Conservation (phyloP, 2,888 invertebrate genomes). For the Tinea trinotella region DNA sequence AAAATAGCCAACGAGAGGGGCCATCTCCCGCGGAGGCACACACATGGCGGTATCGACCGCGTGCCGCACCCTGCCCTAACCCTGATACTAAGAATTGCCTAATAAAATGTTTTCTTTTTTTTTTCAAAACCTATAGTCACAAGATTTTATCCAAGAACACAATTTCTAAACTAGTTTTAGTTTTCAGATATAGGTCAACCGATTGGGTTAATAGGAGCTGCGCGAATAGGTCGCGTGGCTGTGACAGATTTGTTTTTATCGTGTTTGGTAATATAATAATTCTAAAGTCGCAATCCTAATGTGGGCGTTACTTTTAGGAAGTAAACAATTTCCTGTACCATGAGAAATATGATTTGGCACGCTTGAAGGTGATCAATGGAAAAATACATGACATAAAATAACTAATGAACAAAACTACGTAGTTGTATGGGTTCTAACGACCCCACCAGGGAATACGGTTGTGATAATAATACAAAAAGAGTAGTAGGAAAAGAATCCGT, state of each 20-base stretch:
- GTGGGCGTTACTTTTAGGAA: background rate
- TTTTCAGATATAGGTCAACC: background rate
- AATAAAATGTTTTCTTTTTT: constrained; percentile 8
- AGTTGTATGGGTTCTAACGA: background rate
- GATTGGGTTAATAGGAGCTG: background rate
- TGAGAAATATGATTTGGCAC: too few species aligned
- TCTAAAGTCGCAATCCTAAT: background rate
- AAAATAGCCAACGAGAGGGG: constrained; percentile 65
- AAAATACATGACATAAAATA: background rate
- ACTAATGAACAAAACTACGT: background rate
- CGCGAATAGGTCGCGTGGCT: background rate
- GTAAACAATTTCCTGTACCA: background rate
- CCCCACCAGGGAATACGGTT: background rate
- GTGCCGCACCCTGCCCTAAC: constrained; percentile 19
- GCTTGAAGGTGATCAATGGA: too few species aligned
- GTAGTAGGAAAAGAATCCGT: background rate
- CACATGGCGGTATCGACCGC: constrained; percentile 66
- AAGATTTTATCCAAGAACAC: background rate
- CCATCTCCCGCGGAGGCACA: constrained; percentile 63
- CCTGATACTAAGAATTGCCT: background rate
- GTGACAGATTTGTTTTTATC: too few species aligned
- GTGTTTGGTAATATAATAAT: background rate
- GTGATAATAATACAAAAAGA: background rate
- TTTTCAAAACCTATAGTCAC: background rate
- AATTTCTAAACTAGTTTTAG: background rate